phyloP scores from a whole-genome alignment of 2,888 invertebrate species.

The Nemoura dubitans region DNA sequence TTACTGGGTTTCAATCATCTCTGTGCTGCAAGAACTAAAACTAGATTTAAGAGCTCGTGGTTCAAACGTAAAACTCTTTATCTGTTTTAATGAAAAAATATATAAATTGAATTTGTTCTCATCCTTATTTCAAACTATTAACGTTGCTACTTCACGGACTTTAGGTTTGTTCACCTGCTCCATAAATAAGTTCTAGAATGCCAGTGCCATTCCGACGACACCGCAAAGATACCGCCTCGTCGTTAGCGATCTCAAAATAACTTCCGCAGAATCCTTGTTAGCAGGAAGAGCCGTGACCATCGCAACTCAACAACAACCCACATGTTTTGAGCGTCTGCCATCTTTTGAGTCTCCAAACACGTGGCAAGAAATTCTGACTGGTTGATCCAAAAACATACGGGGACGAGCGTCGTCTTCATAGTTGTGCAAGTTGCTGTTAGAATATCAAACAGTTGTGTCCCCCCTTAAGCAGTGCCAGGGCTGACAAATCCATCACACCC shows the following conservation, averaged over 20 bases:
- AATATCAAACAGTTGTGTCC: slow-evolving; percentile 43
- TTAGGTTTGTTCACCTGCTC: neutral
- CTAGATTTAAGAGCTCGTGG: no score
- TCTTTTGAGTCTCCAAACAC: slow-evolving; percentile 16
- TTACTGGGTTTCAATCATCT: no score
- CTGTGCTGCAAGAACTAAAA: no score
- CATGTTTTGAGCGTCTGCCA: slow-evolving; percentile 9
- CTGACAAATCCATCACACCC: slow-evolving; percentile 41
- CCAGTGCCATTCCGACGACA: neutral
- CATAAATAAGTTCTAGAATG: neutral
- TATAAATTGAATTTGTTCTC: no score
- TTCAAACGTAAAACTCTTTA: no score
- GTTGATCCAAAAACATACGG: slow-evolving; percentile 33
- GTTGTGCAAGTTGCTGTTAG: slow-evolving; percentile 37
- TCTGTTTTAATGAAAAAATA: no score
- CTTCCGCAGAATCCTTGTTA: neutral
- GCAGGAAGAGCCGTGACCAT: neutral
- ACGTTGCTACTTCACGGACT: neutral
- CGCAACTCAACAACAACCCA: slow-evolving; percentile 14
- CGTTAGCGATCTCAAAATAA: neutral
- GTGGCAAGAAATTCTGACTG: slow-evolving; percentile 18
- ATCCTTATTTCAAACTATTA: no score
- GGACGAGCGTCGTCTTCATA: slow-evolving; percentile 40
- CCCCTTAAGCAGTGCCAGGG: neutral
- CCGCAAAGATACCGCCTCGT: neutral